Base-by-base conservation (phyloP, 2,113 vertebrate species). In the Strix uralensis region DNA sequence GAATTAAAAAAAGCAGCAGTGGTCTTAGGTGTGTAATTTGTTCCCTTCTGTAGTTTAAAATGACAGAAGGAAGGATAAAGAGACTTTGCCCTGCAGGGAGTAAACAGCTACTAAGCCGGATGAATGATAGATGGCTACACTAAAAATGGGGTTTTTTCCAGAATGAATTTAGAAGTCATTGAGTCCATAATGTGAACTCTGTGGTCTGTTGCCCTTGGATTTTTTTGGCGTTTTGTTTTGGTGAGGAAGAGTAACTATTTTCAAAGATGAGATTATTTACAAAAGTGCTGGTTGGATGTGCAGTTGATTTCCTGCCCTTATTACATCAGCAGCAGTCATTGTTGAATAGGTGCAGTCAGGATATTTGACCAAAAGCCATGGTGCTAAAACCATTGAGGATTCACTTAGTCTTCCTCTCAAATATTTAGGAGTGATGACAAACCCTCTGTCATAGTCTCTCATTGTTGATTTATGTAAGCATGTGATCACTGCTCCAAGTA, bases 121-220 rank as follows among this genome's bases (percentile, higher is more conserved):
- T 55, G 85, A 84, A 77, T 95, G 94, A 94, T 94, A 81, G 92
- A 89, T 95, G 58, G 36, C 88, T 91, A 36, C 84, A 47, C 58
- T 89, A 55, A 87, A 93, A 94, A 57, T 34, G 54, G 8, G 84
- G 91, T 94, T 91, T 66, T 90, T 95, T 90, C 92, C 61, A 85
- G 49, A 89, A 61, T 80, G 72, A 79, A 84, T 93, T 94, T 89
- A 47, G 82, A 52, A 92, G 51, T 59, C 88, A 38, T n/a, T 85
- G 62, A 49, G 74, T 91, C 80, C 73, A 36, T 95, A 59, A 86
- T 27, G 47, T 87, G 71, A 81, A 66, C 85, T 82, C 74, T 87
- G 5, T 81, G 88, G 47, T 91, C 47, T 92, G 1, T 62, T 92
- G 89, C 73, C 84, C 67, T 83, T 81, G 65, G 29, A 17, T 0